Evolutionary conservation across 1,140 invertebrate genomes (phyloP).

Genomic region (Bombus waltoni): DNA sequence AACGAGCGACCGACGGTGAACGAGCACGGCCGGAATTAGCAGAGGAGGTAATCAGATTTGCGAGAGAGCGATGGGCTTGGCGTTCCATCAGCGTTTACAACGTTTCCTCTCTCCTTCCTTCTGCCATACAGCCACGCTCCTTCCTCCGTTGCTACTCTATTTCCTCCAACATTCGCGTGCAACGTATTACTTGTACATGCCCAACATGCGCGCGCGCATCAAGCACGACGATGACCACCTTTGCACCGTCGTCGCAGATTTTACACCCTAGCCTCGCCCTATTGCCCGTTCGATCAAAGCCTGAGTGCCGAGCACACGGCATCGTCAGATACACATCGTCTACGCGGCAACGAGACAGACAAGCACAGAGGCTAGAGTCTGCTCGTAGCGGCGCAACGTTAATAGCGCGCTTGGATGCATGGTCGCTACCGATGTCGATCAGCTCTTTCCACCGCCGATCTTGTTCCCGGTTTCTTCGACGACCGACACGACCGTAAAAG

Average conservation of each 20-base stretch:
- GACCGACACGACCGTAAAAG: neutral
- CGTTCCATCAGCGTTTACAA: slow-evolving; percentile 62
- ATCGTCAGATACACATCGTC: neutral
- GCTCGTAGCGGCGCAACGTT: slow-evolving; percentile 20
- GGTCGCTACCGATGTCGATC: neutral
- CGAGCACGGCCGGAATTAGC: slow-evolving; percentile 23
- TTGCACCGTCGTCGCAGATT: slow-evolving; percentile 27
- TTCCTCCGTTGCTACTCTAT: too few relatives aligned
- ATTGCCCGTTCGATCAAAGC: slow-evolving; percentile 59
- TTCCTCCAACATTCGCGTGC: neutral
- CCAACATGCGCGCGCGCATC: neutral
- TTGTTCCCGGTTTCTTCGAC: slow-evolving; percentile 36
- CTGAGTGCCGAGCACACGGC: slow-evolving; percentile 49
- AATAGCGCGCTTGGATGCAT: slow-evolving; percentile 56
- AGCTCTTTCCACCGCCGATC: slow-evolving; percentile 12
- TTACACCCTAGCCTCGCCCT: slow-evolving; percentile 5
- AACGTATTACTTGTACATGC: neutral
- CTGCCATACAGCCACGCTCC: neutral
- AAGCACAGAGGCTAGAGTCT: neutral
- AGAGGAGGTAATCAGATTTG: slow-evolving; percentile 64
- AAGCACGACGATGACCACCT: slow-evolving; percentile 11
- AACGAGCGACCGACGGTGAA: slow-evolving; percentile 32
- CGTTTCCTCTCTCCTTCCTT: slow-evolving; percentile 35
- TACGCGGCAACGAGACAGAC: neutral
- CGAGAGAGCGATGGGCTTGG: slow-evolving; percentile 57